Evolutionary conservation across 1,140 invertebrate species (phyloP), one percentile per base, ranked within the genome.

Genomic region (Drosophila neocordata): DNA sequence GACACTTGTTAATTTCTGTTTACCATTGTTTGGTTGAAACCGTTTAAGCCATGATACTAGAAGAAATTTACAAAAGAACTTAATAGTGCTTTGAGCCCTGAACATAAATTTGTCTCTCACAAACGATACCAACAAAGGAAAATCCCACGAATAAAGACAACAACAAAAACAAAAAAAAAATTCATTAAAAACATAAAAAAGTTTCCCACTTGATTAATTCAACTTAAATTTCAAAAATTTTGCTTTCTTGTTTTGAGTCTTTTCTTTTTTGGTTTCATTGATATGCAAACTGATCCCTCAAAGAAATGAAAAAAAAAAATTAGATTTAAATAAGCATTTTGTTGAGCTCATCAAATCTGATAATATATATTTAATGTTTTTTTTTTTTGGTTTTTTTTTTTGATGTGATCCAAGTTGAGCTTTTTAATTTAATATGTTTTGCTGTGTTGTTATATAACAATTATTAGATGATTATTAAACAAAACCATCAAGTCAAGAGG

Each of bases 311-410:
- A 18, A 55, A 73, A 73, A 65, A 64, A 58, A 60, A 73, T 61
- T 59, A 59, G 73, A 68, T 69, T 55, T 34, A 63, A 52, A 20
- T 71, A 41, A 77, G 60, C 55, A 59, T 77, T 81, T 72, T 62
- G 82, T 73, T 85, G 82, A 85, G 82, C 82, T 87, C 82, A 85
- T 87, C 82, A 87, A 85, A 62, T 41, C 22, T 34, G 31, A 58
- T 44, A 52, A 31, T 31, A 31, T 31, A 1, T 7, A 31, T 31
- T 6, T 31, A 31, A 20, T 58, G 44, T 56, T 37, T 48, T 64
- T 65, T 22, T 65, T 65, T 22, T 65, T 59, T 61, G 35, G n/a
- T 37, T 48, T 64, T 65, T 22, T 65, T 65, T 22, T 65, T 59
- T 61, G 35, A 41, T n/a, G 18, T 31, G 52, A 53, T 64, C 35